Percentiles rank a stretch among this genome's conserved stretches.
Evolutionary conservation across 2,113 vertebrate species (phyloP).

Genomic region (Anguilla japonica): DNA sequence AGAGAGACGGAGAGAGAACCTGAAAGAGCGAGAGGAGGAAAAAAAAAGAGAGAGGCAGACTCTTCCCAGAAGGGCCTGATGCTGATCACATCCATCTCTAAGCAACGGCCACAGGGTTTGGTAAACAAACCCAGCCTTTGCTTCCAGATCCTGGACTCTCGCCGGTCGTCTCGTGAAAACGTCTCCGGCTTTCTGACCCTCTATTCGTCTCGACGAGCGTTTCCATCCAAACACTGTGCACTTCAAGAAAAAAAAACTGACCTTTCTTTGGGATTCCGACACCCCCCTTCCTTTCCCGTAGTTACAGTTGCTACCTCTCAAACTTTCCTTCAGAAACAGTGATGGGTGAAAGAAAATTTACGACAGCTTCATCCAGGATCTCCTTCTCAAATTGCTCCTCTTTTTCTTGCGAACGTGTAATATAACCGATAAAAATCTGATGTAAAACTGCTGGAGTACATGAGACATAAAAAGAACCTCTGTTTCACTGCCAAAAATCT

Average conservation of each 20-base stretch:
- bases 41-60: not conserved
- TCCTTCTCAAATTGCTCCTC: not conserved
- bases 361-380: not conserved
- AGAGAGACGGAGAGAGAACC: not conserved
- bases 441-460: not conserved
- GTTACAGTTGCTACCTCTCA: conserved; percentile 6
- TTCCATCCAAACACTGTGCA: not conserved
- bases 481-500: not conserved
- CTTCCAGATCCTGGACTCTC: not conserved
- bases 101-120: conserved; percentile 34
- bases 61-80: not conserved
- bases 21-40: not conserved
- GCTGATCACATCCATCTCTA: conserved; percentile 21
- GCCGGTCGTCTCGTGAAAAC: conserved; percentile 29
- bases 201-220: not conserved
- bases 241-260: not conserved
- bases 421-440: not conserved
- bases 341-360: not conserved
- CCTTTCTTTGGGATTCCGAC: not conserved
- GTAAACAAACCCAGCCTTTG: conserved; percentile 40
- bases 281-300: not conserved
- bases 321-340: not conserved
- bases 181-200: conserved; percentile 25
- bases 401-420: not conserved
- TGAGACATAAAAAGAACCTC: not conserved